Evolutionary conservation across 2,113 vertebrate genomes (phyloP), one percentile per base, ranked within the genome.

Genomic region (Polypterus bichir): DNA sequence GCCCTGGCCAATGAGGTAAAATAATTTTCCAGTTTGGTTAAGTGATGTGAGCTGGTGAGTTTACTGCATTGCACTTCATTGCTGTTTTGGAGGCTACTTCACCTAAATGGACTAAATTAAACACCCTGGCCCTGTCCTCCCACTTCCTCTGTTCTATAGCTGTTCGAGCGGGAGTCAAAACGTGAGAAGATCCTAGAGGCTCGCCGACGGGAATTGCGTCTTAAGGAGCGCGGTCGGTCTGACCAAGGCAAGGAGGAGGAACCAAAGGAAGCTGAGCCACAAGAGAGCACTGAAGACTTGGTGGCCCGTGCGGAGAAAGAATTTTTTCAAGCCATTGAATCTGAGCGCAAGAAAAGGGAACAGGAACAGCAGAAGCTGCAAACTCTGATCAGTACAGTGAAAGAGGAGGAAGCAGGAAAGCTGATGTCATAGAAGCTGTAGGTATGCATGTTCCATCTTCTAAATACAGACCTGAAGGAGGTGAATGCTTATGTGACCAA

Each of bases 101-200:
- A n/a, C n/a, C n/a, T n/a, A n/a, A n/a, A n/a, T n/a, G n/a, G n/a
- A n/a, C n/a, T n/a, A n/a, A n/a, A n/a, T n/a, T n/a, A n/a, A n/a
- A n/a, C n/a, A n/a, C n/a, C n/a, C n/a, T n/a, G n/a, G n/a, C n/a
- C n/a, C n/a, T n/a, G n/a, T n/a, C n/a, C n/a, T n/a, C n/a, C n/a
- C n/a, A n/a, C n/a, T n/a, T n/a, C n/a, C n/a, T n/a, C n/a, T n/a
- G n/a, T n/a, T n/a, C n/a, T n/a, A n/a, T 68, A 93, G 91, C 87
- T 93, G 73, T 92, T 92, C 2, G 91, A 93, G 68, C 76, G 89
- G 0, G 91, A 92, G 77, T 82, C 86, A 0, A 89, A 79, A 63
- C 57, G 91, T n/a, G 91, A 92, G 77, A 93, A 91, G 79, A 76
- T 89, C 64, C 77, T 93, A 69, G 90, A 90, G 71, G 81, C 83